Percentiles rank a stretch among this genome's conserved stretches.
phyloP scores from a whole-genome alignment of 37 sponge, comb jelly and placozoan species.

The Trichoplax adhaerens region DNA sequence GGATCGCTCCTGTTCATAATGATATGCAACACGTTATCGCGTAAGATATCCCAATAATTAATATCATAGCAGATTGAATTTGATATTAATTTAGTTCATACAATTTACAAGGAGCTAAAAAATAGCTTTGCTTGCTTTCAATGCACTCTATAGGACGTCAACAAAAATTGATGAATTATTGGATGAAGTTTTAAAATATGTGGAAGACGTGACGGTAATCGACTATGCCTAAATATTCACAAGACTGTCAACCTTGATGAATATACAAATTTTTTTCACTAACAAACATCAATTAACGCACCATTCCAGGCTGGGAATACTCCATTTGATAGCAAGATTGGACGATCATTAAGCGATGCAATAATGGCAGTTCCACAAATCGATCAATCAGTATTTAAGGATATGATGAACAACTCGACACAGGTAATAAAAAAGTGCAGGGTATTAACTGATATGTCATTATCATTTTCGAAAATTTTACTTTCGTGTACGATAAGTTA shows the following conservation, averaged over 20 bases:
- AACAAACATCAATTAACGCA: neutral
- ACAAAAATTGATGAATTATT: constrained; percentile 20
- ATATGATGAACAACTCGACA: constrained; percentile 54
- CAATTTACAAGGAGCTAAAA: no score
- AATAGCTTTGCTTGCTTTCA: no score
- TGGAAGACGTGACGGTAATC: constrained; percentile 43
- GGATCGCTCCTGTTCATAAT: no score
- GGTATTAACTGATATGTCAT: no score
- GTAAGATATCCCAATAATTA: no score
- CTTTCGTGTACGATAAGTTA: no score
- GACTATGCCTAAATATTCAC: no score
- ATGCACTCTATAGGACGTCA: neutral
- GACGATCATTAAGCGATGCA: constrained; percentile 46
- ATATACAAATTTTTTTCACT: neutral
- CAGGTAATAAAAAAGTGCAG: constrained; percentile 23
- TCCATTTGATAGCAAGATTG: constrained; percentile 30
- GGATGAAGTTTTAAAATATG: constrained; percentile 27
- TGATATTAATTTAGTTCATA: no score
- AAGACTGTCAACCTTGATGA: neutral
- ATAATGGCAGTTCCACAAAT: constrained; percentile 49
- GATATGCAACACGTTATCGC: no score
- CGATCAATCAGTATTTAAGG: constrained; percentile 39
- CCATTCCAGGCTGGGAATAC: constrained; percentile 29
- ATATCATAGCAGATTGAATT: no score
- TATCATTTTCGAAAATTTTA: no score